These are phyloP conservation scores for Drosophila lacteicornis DNA, from an alignment of 1,140 invertebrate species.

Conservation along the genomic window DNA sequence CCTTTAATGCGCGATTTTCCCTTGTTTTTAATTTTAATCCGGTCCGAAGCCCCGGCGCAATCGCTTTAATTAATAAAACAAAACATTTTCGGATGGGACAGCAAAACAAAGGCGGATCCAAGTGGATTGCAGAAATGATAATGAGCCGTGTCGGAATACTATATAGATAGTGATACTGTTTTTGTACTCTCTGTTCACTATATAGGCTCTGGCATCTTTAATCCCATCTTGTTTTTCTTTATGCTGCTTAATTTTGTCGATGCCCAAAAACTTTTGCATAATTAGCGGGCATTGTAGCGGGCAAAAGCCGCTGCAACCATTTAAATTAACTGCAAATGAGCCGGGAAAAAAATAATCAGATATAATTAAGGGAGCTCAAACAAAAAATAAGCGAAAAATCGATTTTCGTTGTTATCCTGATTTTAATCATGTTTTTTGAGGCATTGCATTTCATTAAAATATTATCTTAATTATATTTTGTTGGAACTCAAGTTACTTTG, in stretches of 20 bases:
- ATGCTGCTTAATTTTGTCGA: constrained; percentile 41
- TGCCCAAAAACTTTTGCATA: constrained; percentile 69
- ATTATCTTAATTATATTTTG: too few relatives aligned
- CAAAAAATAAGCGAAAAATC: not conserved
- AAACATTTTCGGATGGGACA: constrained; percentile 37
- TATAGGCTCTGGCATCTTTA: constrained; percentile 15
- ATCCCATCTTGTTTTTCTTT: constrained; percentile 15
- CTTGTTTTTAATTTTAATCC: constrained; percentile 73
- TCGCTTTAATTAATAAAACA: constrained; percentile 68
- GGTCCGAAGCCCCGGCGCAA: constrained; percentile 35
- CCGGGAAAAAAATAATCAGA: constrained; percentile 28
- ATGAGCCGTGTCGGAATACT: constrained; percentile 36
- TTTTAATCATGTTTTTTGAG: not conserved
- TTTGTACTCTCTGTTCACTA: not conserved
- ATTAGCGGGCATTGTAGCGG: constrained; percentile 70
- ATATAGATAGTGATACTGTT: constrained; percentile 13
- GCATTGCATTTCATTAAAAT: not conserved
- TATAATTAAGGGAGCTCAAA: too few relatives aligned
- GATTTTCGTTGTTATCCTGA: not conserved
- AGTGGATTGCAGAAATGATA: constrained; percentile 35
- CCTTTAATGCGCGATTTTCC: constrained; percentile 32
- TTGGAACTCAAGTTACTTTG: too few relatives aligned
- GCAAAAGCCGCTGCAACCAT: constrained; percentile 16
- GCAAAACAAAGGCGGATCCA: constrained; percentile 39
- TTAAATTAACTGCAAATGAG: constrained; percentile 76